Percentiles rank a stretch among this genome's conserved stretches.
Conservation (phyloP, 2,888 invertebrate genomes). For the Amiota minor region DNA sequence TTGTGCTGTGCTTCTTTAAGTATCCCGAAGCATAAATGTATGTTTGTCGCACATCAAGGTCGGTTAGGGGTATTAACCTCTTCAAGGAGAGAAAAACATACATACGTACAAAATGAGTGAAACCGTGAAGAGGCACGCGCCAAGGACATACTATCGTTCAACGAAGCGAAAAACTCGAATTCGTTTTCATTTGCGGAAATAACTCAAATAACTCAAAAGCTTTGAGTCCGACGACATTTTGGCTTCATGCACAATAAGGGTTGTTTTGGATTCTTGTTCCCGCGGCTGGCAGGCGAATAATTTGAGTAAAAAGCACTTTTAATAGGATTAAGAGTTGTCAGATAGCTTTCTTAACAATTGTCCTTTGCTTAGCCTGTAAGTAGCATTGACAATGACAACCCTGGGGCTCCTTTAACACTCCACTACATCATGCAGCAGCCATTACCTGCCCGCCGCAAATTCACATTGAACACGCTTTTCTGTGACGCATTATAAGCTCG, state of each 20-base stretch:
- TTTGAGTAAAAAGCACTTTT: conserved; percentile 49
- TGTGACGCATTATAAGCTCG: conserved; percentile 42
- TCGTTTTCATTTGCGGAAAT: conserved; percentile 41
- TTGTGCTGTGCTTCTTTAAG: not conserved
- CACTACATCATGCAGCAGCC: not conserved
- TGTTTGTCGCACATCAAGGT: conserved; percentile 67
- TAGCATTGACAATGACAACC: conserved; percentile 43
- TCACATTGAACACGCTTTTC: conserved; percentile 17
- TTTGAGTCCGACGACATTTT: conserved; percentile 17
- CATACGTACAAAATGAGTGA: conserved; percentile 34
- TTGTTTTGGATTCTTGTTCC: conserved; percentile 43
- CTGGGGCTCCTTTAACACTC: conserved; percentile 29
- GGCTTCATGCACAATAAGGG: conserved; percentile 47
- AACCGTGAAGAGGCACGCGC: conserved; percentile 46
- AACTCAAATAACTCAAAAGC: conserved; percentile 50
- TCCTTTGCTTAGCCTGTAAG: not conserved
- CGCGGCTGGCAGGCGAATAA: conserved; percentile 20
- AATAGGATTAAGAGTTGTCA: conserved; percentile 44
- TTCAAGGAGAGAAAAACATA: conserved; percentile 35
- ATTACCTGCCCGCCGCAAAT: conserved; percentile 16
- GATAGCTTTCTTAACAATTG: not conserved
- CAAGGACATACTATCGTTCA: conserved; percentile 54
- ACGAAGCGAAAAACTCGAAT: conserved; percentile 38
- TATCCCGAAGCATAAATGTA: conserved; percentile 47
- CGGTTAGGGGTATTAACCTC: conserved; percentile 72